A percentile compares a stretch with the other conserved stretches of the same genome.
Evolutionary conservation across 1,140 invertebrate genomes (phyloP).

Genomic region (Drepana arcuata): DNA sequence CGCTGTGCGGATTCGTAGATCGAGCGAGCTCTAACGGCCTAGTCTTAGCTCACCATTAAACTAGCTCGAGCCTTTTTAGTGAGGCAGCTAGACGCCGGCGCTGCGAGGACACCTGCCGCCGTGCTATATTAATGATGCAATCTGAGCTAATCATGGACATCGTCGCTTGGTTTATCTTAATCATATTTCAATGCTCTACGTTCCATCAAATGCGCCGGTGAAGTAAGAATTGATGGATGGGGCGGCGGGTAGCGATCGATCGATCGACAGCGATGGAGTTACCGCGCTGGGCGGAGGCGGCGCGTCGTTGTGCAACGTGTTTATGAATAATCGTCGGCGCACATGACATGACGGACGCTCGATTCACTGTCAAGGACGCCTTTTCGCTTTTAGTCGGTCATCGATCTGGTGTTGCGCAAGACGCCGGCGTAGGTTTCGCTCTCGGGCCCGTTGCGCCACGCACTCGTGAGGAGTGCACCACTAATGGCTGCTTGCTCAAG

Average conservation of each 20-base stretch:
- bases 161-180: too few relatives aligned
- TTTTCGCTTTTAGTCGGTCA: conserved; percentile 34
- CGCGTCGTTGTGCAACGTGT: conserved; percentile 23
- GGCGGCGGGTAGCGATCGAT: conserved; percentile 18
- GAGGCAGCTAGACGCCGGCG: conserved; percentile 17
- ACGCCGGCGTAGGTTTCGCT: conserved; percentile 14
- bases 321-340: conserved; percentile 26
- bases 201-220: conserved; percentile 8
- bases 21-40: conserved; percentile 20
- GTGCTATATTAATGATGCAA: conserved; percentile 18
- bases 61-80: conserved; percentile 29
- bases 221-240: conserved; percentile 32
- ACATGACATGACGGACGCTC: conserved; percentile 26
- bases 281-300: conserved; percentile 9
- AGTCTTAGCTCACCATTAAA: too few relatives aligned
- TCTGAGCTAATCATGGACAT: too few relatives aligned
- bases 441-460: conserved; percentile 18
- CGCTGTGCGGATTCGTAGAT: conserved; percentile 6
- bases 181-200: too few relatives aligned
- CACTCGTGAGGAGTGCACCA: conserved; percentile 11
- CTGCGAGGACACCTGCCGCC: conserved; percentile 16
- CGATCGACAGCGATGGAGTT: conserved; percentile 20
- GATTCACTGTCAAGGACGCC: conserved; percentile 39
- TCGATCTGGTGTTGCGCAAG: conserved; percentile 23
- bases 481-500: conserved; percentile 25